phyloP scores from a whole-genome alignment of 1,140 invertebrate species.

The Lepeophtheirus salmonis region DNA sequence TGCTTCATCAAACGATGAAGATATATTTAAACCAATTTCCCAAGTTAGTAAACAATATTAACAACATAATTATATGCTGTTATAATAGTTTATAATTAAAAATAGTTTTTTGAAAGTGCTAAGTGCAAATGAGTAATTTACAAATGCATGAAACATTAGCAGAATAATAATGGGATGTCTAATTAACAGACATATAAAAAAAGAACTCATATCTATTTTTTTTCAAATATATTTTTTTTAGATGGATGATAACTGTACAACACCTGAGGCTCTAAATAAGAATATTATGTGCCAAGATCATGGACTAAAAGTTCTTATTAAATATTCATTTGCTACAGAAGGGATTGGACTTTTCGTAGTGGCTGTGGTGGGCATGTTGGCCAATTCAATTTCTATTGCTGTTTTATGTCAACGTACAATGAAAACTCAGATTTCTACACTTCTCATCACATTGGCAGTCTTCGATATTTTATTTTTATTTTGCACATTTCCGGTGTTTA shows the following conservation, averaged over 20 bases:
- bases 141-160: too few relatives aligned
- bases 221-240: neutral
- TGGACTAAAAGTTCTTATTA: neutral
- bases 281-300: neutral
- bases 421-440: constrained; percentile 12
- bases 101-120: too few relatives aligned
- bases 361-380: constrained; percentile 9
- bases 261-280: neutral
- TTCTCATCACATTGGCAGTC: constrained; percentile 12
- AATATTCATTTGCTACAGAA: constrained; percentile 13
- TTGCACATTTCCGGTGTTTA: constrained; percentile 15
- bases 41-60: too few relatives aligned
- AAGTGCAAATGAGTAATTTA: too few relatives aligned
- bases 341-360: constrained; percentile 10
- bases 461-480: constrained; percentile 15
- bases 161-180: too few relatives aligned
- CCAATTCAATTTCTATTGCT: constrained; percentile 4
- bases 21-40: too few relatives aligned
- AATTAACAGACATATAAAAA: too few relatives aligned
- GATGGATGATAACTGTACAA: neutral
- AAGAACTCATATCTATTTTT: too few relatives aligned
- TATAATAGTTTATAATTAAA: too few relatives aligned
- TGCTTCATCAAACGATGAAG: too few relatives aligned
- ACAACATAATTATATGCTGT: too few relatives aligned
- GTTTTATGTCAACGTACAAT: constrained; percentile 7